phyloP scores from a whole-genome alignment of 2,888 invertebrate species.

The Agrilus biguttatus region DNA sequence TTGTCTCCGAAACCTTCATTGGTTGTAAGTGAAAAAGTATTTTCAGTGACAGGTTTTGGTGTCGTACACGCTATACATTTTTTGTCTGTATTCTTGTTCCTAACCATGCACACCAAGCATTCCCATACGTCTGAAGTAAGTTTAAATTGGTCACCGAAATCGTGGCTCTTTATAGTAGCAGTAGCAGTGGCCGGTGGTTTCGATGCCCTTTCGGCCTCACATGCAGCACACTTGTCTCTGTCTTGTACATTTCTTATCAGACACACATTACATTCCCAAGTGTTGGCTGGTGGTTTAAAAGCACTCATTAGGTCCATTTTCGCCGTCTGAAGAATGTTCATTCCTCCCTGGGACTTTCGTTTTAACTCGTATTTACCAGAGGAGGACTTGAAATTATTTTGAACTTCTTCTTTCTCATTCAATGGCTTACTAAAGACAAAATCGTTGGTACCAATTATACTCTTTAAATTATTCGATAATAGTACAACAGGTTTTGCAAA shows the following conservation, averaged over 20 bases:
- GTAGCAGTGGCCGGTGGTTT: neutral
- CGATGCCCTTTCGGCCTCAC: constrained; percentile 23
- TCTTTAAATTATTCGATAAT: constrained; percentile 27
- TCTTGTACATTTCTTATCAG: constrained; percentile 40
- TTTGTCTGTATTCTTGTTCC: constrained; percentile 31
- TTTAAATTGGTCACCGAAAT: constrained; percentile 16
- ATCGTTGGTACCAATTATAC: constrained; percentile 34
- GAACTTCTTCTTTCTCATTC: constrained; percentile 18
- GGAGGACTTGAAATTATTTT: constrained; percentile 23
- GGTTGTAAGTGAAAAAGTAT: constrained; percentile 3
- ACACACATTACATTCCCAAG: constrained; percentile 55
- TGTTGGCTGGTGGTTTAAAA: constrained; percentile 39
- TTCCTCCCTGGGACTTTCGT: constrained; percentile 2
- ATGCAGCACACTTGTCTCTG: constrained; percentile 38
- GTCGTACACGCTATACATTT: constrained; percentile 45
- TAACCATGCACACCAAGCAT: constrained; percentile 44
- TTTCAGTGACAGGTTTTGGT: constrained; percentile 26
- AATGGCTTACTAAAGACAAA: constrained; percentile 44
- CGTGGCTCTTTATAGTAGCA: constrained; percentile 28
- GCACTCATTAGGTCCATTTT: constrained; percentile 15
- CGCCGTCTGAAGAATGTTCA: constrained; percentile 15
- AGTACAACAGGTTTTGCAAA: constrained; percentile 36
- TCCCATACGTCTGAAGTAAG: constrained; percentile 34
- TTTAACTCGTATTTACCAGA: constrained; percentile 7
- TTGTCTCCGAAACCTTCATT: constrained; percentile 21